Evolutionary conservation across 2,113 vertebrate species (phyloP).

Genomic region (Jaculus jaculus): DNA sequence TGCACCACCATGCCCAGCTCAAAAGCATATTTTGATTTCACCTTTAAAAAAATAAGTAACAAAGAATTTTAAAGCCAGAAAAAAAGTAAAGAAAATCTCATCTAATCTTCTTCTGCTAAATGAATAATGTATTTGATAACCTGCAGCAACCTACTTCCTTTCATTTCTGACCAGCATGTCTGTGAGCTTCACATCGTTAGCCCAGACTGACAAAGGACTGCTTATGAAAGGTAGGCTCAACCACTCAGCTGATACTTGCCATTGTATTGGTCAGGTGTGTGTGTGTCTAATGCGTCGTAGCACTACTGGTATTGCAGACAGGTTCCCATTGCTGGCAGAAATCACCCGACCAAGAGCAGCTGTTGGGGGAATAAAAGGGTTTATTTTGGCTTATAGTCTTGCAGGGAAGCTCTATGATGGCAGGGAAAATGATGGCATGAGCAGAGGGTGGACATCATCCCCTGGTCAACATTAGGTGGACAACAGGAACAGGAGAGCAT

Average conservation of each 20-base stretch:
- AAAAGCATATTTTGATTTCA: conserved; percentile 21
- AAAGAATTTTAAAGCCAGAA: conserved; percentile 19
- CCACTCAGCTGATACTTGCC: background rate
- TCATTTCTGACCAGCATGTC: background rate
- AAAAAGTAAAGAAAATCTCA: conserved; percentile 6
- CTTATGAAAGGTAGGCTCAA: background rate
- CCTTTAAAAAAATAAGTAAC: conserved; percentile 11
- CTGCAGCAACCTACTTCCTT: background rate
- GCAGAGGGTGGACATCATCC: too few species aligned
- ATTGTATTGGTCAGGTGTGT: background rate
- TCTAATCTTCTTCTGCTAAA: background rate
- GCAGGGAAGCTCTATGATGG: too few species aligned
- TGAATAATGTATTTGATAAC: background rate
- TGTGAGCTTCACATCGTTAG: background rate
- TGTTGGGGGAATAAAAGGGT: too few species aligned
- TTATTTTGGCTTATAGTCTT: too few species aligned
- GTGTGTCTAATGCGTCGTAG: background rate
- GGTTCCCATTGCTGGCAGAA: too few species aligned
- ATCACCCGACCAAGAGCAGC: too few species aligned
- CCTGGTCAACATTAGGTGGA: too few species aligned
- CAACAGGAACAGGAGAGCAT: too few species aligned
- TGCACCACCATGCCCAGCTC: too few species aligned
- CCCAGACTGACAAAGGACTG: background rate
- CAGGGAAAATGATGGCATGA: too few species aligned
- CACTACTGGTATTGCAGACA: background rate